Evolutionary conservation across 2,888 invertebrate species (phyloP), one percentile per base, ranked within the genome.

Genomic region (Catotricha subobsoleta): DNA sequence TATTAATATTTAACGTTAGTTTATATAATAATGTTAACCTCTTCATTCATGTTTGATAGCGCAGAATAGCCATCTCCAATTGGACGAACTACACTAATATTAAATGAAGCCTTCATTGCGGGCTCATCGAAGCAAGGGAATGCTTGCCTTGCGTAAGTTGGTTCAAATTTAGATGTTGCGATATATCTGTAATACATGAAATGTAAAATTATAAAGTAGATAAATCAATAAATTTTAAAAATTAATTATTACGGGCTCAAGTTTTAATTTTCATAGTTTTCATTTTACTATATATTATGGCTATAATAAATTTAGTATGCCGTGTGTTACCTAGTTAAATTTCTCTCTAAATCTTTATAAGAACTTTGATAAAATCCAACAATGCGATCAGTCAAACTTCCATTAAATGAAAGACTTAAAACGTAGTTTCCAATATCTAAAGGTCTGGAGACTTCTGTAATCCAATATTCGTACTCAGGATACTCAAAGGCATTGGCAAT

Each of bases 121-220:
- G 87, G 87, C 57, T 87, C 86, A 58, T 87, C 87, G 65, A 84
- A 86, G 59, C 86, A 87, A 0, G 86, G 87, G 60, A 87, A 86
- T 5, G 83, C 82, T 44, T 76, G 70, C 13, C 82, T 68, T 0
- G 83, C 83, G 53, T 82, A 82, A 39, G 82, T 82, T 2, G 83
- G 74, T 56, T 84, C 81, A 57, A 84, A 83, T 61, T 84, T 83
- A 3, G 82, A 81, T 1, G 80, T 74, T 8, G 80, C 82, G 52
- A 82, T 69, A 81, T 81, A 82, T 62, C 81, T 81, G 42, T 20
- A 20, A 29, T n/a, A n/a, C n/a, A n/a, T n/a, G n/a, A n/a, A n/a
- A n/a, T n/a, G n/a, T n/a, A n/a, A n/a, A n/a, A n/a, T n/a, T n/a
- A n/a, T n/a, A n/a, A n/a, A n/a, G n/a, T n/a, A n/a, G n/a, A n/a